phyloP scores from a whole-genome alignment of 2,113 vertebrate species.

The Istiophorus platypterus region DNA sequence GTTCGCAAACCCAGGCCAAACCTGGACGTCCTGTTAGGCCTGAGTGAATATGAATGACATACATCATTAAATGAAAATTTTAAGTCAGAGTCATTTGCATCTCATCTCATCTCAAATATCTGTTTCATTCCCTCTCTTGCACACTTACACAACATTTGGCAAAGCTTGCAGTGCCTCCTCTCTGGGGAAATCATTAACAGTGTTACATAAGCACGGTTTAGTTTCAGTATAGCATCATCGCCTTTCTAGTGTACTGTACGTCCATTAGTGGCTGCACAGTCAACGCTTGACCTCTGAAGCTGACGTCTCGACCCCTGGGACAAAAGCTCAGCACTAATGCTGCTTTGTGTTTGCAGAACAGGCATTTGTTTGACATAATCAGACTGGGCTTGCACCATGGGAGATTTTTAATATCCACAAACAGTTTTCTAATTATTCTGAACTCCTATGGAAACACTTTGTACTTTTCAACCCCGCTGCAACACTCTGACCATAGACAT shows the following conservation, averaged over 20 bases:
- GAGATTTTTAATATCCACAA: constrained; percentile 40
- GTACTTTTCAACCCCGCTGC: neutral
- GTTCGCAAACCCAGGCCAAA: constrained; percentile 1
- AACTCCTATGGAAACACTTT: constrained; percentile 29
- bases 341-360: constrained; percentile 43
- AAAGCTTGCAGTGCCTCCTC: constrained; percentile 34
- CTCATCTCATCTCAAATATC: constrained; percentile 19
- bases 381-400: constrained; percentile 2
- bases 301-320: constrained; percentile 53
- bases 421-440: constrained; percentile 41
- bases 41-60: neutral
- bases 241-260: constrained; percentile 44
- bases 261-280: constrained; percentile 53
- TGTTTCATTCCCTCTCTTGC: constrained; percentile 12
- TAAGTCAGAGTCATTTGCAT: neutral
- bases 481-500: constrained; percentile 10
- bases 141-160: constrained; percentile 44
- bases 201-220: constrained; percentile 67
- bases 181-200: constrained; percentile 78
- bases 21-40: constrained; percentile 3
- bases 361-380: constrained; percentile 38
- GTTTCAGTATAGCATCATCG: constrained; percentile 54
- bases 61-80: neutral
- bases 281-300: constrained; percentile 54
- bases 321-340: constrained; percentile 40